Evolutionary conservation across 2,113 vertebrate genomes (phyloP).

Genomic region (Pagrus major): DNA sequence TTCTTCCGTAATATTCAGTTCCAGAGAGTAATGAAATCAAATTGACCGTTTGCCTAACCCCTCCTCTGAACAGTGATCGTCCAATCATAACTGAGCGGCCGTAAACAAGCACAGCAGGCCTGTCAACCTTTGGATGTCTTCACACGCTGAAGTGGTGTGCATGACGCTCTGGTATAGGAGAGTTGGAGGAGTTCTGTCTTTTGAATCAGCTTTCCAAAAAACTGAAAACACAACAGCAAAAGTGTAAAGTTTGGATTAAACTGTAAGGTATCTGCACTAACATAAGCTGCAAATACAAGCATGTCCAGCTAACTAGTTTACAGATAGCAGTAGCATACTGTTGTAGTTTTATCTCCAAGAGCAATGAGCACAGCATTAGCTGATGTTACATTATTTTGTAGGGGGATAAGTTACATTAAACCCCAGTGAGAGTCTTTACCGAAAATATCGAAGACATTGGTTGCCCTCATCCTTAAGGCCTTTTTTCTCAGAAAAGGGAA

Average conservation of each 20-base stretch:
- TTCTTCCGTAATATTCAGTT: constrained; percentile 10
- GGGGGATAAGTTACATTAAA: neutral
- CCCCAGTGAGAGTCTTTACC: too few species aligned
- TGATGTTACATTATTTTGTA: neutral
- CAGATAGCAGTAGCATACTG: neutral
- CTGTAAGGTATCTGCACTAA: neutral
- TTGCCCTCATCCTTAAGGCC: too few species aligned
- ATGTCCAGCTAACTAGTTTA: neutral
- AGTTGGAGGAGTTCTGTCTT: too few species aligned
- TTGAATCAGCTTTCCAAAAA: neutral
- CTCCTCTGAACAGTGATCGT: constrained; percentile 19
- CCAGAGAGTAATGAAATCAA: neutral
- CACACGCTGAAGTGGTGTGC: constrained; percentile 17
- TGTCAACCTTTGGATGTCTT: constrained; percentile 41
- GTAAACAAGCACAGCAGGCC: constrained; percentile 32
- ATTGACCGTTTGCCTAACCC: constrained; percentile 33
- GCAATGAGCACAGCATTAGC: neutral
- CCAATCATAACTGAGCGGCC: constrained; percentile 19
- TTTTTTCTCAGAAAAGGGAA: neutral
- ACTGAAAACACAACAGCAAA: neutral
- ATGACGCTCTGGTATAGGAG: neutral
- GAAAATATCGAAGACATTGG: too few species aligned
- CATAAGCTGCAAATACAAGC: too few species aligned
- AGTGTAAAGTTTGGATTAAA: neutral
- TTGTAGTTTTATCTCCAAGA: neutral